phyloP scores from a whole-genome alignment of 1,140 invertebrate species.

The Drosophila dunni region DNA sequence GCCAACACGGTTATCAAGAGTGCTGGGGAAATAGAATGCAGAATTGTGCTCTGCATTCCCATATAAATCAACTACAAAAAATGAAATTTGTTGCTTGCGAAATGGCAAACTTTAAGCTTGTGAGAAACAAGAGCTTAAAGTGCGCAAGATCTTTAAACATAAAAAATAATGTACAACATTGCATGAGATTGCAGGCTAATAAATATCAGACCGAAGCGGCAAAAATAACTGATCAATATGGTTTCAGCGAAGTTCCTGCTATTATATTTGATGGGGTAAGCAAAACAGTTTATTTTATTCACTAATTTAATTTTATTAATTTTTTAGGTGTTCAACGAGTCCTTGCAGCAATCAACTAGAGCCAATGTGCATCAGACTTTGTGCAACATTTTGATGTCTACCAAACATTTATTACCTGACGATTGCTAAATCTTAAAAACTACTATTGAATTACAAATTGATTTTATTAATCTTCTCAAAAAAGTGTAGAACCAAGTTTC shows the following conservation, averaged over 20 bases:
- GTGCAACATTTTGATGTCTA: conserved; percentile 12
- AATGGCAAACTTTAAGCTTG: background rate
- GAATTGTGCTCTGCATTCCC: conserved; percentile 18
- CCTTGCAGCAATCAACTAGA: conserved; percentile 2
- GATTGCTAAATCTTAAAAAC: background rate
- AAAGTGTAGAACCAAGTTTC: no score
- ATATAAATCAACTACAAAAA: conserved; percentile 20
- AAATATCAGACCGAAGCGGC: conserved; percentile 7
- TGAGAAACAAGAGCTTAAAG: background rate
- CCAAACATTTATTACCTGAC: background rate
- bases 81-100: conserved; percentile 23
- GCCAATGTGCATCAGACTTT: background rate
- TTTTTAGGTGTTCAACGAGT: conserved; percentile 18
- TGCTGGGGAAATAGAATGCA: conserved; percentile 36
- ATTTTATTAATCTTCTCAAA: background rate
- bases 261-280: conserved; percentile 36
- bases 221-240: conserved; percentile 7
- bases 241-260: conserved; percentile 18
- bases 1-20: conserved; percentile 23
- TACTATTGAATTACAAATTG: background rate
- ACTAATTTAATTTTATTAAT: background rate
- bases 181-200: background rate
- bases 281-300: background rate
- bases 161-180: background rate
- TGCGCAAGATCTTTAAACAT: conserved; percentile 16